Base-by-base conservation (phyloP, 2,797 vertebrate species). In the Brachyalestes nurse region DNA sequence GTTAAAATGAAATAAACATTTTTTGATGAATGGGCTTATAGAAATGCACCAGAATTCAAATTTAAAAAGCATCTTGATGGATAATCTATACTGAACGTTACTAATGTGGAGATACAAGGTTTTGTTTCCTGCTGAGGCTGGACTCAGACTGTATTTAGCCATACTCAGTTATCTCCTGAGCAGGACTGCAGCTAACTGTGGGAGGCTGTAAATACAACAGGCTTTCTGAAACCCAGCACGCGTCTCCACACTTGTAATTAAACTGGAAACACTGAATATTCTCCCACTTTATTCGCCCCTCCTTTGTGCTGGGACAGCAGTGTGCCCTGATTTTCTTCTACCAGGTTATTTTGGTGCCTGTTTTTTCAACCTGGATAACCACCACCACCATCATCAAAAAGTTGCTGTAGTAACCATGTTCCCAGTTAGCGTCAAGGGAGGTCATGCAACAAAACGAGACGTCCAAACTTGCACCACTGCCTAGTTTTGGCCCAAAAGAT, bases 221-320 rank as follows among this genome's bases (percentile, higher is more conserved):
- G 72, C 58, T 80, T 77, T 82, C 79, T 82, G 61, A 62, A 81
- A 84, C 38, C 23, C 67, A 57, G 51, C 34, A 45, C 3, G 12
- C 75, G 57, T 66, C 66, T 76, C 72, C 69, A 55, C 21, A 47
- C 75, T 72, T 72, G 67, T 55, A 73, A 72, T 82, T 82, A 64
- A 13, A 12, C n/a, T 25, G 57, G 76, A 77, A 76, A 78, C 81
- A 67, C 38, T 23, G 21, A 71, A 82, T 78, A 84, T 82, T 78
- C 77, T 81, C 75, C 42, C 61, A 65, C 67, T 40, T 60, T n/a
- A 28, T 28, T 28, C 28, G 28, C 28, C 28, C 28, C 28, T 28
- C 28, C 28, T 28, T 28, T 28, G 28, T 28, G 28, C 28, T 28
- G 28, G 28, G 28, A 13, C 13, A 45, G 71, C 55, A 57, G 72